Conservation (phyloP, 2,797 vertebrate species). For the Alectoris magna region DNA sequence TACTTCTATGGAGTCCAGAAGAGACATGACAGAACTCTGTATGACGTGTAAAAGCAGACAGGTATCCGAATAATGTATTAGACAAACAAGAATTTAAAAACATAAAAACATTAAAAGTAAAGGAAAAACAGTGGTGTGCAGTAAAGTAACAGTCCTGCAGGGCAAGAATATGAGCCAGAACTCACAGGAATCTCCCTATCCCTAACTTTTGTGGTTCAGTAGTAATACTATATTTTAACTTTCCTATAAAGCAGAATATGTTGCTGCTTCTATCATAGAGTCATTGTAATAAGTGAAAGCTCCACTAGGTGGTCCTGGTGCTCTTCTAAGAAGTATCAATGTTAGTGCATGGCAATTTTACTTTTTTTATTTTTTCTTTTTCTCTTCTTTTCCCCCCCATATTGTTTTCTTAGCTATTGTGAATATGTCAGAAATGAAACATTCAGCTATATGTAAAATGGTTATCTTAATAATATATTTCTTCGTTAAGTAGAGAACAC, state of each 20-base stretch:
- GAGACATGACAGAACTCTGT: neutral
- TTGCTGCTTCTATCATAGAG: neutral
- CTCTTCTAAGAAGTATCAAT: conserved; percentile 51
- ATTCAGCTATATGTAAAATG: neutral
- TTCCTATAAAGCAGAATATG: neutral
- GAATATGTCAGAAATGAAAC: neutral
- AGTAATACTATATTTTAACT: neutral
- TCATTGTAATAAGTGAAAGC: conserved; percentile 71
- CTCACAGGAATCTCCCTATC: neutral
- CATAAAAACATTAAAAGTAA: neutral
- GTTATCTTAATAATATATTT: neutral
- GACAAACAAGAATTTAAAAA: neutral
- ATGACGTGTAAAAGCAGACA: neutral
- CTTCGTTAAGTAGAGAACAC: neutral
- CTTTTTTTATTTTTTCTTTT: neutral
- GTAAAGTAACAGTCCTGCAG: neutral
- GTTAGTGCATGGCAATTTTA: neutral
- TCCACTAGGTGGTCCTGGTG: conserved; percentile 82
- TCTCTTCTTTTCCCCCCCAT: neutral
- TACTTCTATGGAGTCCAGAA: neutral
- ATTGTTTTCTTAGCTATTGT: neutral
- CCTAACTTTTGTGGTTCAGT: neutral
- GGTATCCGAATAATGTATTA: neutral
- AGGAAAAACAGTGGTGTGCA: neutral
- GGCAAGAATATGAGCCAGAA: neutral